Percentiles rank a stretch among this genome's conserved stretches.
Conservation (phyloP, 2,113 vertebrate species). For the Emberiza fucata region DNA sequence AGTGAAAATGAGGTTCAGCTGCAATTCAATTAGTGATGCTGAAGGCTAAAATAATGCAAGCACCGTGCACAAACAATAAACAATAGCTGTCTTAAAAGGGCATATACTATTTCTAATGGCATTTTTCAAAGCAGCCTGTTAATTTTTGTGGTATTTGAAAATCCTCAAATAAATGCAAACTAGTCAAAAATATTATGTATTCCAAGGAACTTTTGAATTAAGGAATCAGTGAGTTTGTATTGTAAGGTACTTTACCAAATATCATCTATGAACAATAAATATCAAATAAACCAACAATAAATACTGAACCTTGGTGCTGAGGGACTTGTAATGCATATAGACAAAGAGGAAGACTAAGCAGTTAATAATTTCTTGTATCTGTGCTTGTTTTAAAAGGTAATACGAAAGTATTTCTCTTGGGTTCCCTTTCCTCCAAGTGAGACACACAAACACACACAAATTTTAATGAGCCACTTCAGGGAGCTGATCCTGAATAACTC, state of each 20-base stretch:
- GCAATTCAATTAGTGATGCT: constrained; percentile 12
- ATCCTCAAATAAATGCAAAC: constrained; percentile 24
- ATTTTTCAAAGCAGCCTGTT: constrained; percentile 22
- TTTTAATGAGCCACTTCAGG: background rate
- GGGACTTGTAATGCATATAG: background rate
- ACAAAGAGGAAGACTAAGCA: background rate
- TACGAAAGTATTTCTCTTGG: background rate
- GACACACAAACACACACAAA: background rate
- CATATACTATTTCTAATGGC: background rate
- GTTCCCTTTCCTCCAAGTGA: background rate
- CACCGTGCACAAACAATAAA: constrained; percentile 33
- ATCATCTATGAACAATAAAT: constrained; percentile 20
- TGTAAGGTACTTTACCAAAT: constrained; percentile 36
- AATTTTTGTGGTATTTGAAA: constrained; percentile 59
- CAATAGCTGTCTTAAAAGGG: constrained; percentile 3
- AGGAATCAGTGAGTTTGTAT: constrained; percentile 19
- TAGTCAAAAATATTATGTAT: background rate
- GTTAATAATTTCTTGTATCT: background rate
- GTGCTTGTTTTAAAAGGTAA: background rate
- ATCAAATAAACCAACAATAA: background rate
- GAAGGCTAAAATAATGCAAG: constrained; percentile 56
- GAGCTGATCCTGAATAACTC: background rate
- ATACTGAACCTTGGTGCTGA: background rate
- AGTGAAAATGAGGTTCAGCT: constrained; percentile 27
- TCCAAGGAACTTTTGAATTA: constrained; percentile 34